Evolutionary conservation across 1,140 invertebrate species (phyloP).

Genomic region (Laupala kohalensis): DNA sequence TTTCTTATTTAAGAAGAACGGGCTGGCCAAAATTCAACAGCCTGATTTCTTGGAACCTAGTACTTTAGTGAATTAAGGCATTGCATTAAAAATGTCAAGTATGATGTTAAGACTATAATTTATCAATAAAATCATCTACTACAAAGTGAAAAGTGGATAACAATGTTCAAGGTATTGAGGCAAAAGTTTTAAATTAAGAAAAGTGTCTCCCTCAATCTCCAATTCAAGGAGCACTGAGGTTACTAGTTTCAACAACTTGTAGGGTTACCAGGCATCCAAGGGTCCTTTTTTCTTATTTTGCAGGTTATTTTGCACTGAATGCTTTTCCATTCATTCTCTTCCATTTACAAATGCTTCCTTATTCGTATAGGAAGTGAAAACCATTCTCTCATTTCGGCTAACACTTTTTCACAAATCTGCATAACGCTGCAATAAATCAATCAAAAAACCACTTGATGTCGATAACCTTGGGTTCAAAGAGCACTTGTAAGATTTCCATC

Average conservation of each 20-base stretch:
- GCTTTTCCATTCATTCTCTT: not conserved
- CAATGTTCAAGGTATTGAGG: not conserved
- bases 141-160: not conserved
- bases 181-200: not conserved
- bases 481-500: not conserved
- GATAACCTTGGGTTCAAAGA: not conserved
- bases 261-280: not conserved
- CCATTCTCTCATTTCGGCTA: not conserved
- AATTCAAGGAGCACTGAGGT: not conserved
- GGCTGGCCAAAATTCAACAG: not conserved
- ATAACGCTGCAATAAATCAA: not conserved
- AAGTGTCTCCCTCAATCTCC: not conserved
- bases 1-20: not conserved
- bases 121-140: not conserved
- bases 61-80: constrained; percentile 3
- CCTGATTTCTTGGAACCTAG: not conserved
- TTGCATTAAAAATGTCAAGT: not conserved
- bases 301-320: not conserved
- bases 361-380: not conserved
- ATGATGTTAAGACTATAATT: not conserved
- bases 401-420: not conserved
- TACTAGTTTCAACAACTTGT: not conserved
- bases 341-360: not conserved
- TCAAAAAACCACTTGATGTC: not conserved
- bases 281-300: not conserved